Evolutionary conservation across 2,888 invertebrate genomes (phyloP).

Genomic region (Tribolium freemani): DNA sequence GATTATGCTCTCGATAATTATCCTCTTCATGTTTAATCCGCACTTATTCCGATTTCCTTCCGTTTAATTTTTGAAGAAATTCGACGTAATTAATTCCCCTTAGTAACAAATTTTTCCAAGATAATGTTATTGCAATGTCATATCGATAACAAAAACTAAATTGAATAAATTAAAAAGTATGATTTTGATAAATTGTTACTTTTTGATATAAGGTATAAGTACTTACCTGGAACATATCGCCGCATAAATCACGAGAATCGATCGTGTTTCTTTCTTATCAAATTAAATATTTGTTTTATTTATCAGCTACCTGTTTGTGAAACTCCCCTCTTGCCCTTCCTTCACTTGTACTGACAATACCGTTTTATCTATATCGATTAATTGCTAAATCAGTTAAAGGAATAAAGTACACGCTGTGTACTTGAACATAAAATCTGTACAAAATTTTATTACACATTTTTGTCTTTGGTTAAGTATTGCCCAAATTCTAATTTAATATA

Average conservation of each 20-base stretch:
- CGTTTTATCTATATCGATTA: constrained; percentile 41
- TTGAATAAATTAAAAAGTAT: constrained; percentile 11
- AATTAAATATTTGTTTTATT: constrained; percentile 51
- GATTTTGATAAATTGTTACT: background rate
- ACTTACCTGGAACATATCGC: background rate
- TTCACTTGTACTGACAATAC: constrained; percentile 33
- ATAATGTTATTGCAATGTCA: constrained; percentile 7
- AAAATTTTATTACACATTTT: constrained; percentile 11
- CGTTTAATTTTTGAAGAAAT: background rate
- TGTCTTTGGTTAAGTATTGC: too few relatives aligned
- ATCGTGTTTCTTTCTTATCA: constrained; percentile 47
- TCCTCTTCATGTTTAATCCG: constrained; percentile 49
- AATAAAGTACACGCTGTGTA: constrained; percentile 24
- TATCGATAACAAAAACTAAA: constrained; percentile 7
- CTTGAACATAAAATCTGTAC: constrained; percentile 25
- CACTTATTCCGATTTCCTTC: constrained; percentile 33
- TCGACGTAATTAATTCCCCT: background rate
- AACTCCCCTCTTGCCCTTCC: constrained; percentile 36
- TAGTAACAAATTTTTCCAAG: constrained; percentile 2
- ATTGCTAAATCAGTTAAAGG: constrained; percentile 40
- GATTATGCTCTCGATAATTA: constrained; percentile 47
- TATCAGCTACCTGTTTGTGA: constrained; percentile 53
- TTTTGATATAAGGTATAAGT: background rate
- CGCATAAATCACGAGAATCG: constrained; percentile 35
- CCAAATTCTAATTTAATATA: too few relatives aligned